Evolutionary conservation across 2,797 vertebrate species (phyloP).

Genomic region (Neosilurus hyrtlii): DNA sequence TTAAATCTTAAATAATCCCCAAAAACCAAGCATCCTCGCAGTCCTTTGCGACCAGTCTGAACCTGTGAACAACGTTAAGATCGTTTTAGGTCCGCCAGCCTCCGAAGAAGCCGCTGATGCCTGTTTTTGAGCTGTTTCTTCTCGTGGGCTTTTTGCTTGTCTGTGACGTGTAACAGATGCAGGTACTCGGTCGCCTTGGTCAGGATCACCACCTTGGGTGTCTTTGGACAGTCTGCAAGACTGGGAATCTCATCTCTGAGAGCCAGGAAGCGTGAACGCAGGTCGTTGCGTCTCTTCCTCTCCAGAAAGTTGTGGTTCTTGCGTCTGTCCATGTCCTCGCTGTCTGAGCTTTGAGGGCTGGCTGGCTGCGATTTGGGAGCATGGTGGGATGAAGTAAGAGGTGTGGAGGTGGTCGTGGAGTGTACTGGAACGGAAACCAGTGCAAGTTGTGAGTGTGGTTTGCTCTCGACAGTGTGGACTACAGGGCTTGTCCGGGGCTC

Average conservation of each 20-base stretch:
- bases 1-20: slow-evolving; percentile 33
- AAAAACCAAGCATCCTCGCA: slow-evolving; percentile 5
- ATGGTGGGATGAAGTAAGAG: slow-evolving; percentile 60
- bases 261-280: slow-evolving; percentile 88
- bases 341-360: slow-evolving; percentile 72
- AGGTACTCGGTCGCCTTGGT: slow-evolving; percentile 91
- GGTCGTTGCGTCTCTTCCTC: slow-evolving; percentile 90
- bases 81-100: slow-evolving; percentile 84
- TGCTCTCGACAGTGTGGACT: slow-evolving; percentile 65
- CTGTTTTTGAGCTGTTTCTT: slow-evolving; percentile 83
- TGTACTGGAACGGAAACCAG: slow-evolving; percentile 61
- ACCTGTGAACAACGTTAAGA: slow-evolving; percentile 62
- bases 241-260: slow-evolving; percentile 88
- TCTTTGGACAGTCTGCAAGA: slow-evolving; percentile 84
- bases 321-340: slow-evolving; percentile 87
- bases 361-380: slow-evolving; percentile 79
- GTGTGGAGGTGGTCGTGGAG: slow-evolving; percentile 40
- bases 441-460: slow-evolving; percentile 57
- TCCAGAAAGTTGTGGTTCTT: slow-evolving; percentile 96
- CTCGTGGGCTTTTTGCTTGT: slow-evolving; percentile 85
- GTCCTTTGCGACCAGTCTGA: slow-evolving; percentile 30
- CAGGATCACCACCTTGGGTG: slow-evolving; percentile 93
- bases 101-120: slow-evolving; percentile 84
- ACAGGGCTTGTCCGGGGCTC: slow-evolving; percentile 61
- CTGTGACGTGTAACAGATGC: slow-evolving; percentile 75